Evolutionary conservation across 2,888 invertebrate species (phyloP).

Genomic region (Cybosia mesomella): DNA sequence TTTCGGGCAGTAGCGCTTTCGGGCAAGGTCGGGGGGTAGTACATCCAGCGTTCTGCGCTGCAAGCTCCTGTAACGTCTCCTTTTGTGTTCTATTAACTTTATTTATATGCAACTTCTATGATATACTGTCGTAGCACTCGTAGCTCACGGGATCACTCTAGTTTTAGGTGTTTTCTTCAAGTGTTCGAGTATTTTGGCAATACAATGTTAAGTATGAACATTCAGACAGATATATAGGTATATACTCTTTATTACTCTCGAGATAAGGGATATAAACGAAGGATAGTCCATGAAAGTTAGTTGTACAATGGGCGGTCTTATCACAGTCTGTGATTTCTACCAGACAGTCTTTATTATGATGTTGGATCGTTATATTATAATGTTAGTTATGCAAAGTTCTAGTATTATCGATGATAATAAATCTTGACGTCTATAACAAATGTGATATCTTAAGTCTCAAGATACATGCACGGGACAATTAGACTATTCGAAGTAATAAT

Average conservation of each 20-base stretch:
- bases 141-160: not conserved
- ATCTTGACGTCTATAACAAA: too few species aligned
- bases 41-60: slow-evolving; percentile 25
- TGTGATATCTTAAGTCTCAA: too few species aligned
- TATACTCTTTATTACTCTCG: not conserved
- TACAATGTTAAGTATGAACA: not conserved
- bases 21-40: slow-evolving; percentile 70
- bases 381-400: too few species aligned
- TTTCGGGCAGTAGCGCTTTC: slow-evolving; percentile 75
- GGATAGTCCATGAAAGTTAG: too few species aligned
- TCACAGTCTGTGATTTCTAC: too few species aligned
- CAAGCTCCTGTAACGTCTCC: slow-evolving; percentile 13
- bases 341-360: too few species aligned
- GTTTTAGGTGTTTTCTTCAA: not conserved
- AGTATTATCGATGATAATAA: too few species aligned
- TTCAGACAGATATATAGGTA: not conserved
- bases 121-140: not conserved
- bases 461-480: too few species aligned
- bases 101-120: slow-evolving; percentile 17
- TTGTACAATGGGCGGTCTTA: too few species aligned
- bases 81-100: slow-evolving; percentile 40
- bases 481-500: too few species aligned
- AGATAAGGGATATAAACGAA: not conserved
- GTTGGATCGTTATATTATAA: too few species aligned
- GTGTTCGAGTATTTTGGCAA: not conserved